Percentiles rank a stretch among this genome's conserved stretches.
Conservation (phyloP, 2,113 vertebrate species). For the Rattus norvegicus region GRCr8 NC_086023.1:169906501-169907000, state of each 20-base stretch:
- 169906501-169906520: slow-evolving; percentile 95
- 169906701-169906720: slow-evolving; percentile 93
- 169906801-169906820: slow-evolving; percentile 97
- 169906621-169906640: slow-evolving; percentile 99
- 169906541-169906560: slow-evolving; percentile 98
- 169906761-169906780: slow-evolving; percentile 97
- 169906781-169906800: slow-evolving; percentile 96
- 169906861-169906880: too few species aligned
- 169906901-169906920: neutral
- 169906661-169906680: slow-evolving; percentile 98
- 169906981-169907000: rapidly evolving
- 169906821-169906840: slow-evolving; percentile 90
- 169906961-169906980: neutral
- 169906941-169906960: rapidly evolving
- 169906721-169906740: slow-evolving; percentile 95
- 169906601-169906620: slow-evolving; percentile 88
- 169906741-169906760: slow-evolving; percentile 92
- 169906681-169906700: slow-evolving; percentile 91
- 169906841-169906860: rapidly evolving
- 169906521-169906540: slow-evolving; percentile 95
- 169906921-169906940: neutral
- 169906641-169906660: slow-evolving; percentile 98
- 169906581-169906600: slow-evolving; percentile 81
- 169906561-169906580: slow-evolving; percentile 99
- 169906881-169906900: neutral